Evolutionary conservation across 2,888 invertebrate species (phyloP).

Genomic region (Tetragnatha montana): DNA sequence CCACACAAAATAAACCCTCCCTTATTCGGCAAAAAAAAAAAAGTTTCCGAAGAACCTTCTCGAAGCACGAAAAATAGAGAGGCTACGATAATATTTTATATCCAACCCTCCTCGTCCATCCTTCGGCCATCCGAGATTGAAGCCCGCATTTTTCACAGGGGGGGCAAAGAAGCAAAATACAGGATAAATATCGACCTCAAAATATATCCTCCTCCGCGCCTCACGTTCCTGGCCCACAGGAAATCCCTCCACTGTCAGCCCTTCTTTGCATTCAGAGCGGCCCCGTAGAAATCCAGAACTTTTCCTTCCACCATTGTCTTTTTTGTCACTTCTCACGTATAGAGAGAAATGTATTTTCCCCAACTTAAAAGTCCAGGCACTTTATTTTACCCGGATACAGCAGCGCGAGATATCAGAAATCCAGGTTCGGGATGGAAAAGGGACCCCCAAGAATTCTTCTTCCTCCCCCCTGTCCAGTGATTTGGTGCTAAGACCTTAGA

Average conservation of each 20-base stretch:
- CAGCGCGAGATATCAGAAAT: neutral
- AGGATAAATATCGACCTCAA: slow-evolving; percentile 25
- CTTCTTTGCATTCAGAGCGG: slow-evolving; percentile 41
- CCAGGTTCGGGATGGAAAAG: slow-evolving; percentile 6
- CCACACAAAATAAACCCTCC: no score
- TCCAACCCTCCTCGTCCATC: neutral
- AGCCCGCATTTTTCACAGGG: slow-evolving; percentile 27
- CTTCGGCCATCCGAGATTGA: slow-evolving; percentile 21
- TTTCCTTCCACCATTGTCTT: slow-evolving; percentile 29
- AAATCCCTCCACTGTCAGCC: slow-evolving; percentile 43
- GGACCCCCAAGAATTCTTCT: slow-evolving; percentile 8
- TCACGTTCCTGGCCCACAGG: slow-evolving; percentile 35
- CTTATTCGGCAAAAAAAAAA: no score
- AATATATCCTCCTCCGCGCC: slow-evolving; percentile 17
- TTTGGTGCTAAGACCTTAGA: neutral
- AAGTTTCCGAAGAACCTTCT: no score
- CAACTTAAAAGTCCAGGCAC: slow-evolving; percentile 4
- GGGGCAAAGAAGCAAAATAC: slow-evolving; percentile 21
- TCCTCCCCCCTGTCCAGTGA: slow-evolving; percentile 1
- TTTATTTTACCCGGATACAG: slow-evolving; percentile 7
- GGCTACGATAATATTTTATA: neutral
- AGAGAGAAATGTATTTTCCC: slow-evolving; percentile 4
- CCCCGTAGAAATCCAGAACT: slow-evolving; percentile 33
- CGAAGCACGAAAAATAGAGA: no score
- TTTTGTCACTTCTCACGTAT: slow-evolving; percentile 28